Conservation (phyloP, 2,888 invertebrate species). For the Vesta saturnalis region DNA sequence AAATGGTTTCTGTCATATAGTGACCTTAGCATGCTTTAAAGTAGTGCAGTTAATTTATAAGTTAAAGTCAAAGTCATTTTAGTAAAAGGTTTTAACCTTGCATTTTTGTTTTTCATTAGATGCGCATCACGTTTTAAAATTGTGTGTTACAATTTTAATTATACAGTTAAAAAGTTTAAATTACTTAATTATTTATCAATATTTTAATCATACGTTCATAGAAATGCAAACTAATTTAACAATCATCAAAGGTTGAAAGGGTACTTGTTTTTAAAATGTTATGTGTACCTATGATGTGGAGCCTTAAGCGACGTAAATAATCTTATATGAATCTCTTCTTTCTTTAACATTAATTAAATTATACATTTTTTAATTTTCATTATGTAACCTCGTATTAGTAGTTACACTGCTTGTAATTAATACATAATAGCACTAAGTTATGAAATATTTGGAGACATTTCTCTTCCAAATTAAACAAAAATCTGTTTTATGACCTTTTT, state of each 20-base stretch:
- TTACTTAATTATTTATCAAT: not conserved
- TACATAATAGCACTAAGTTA: no score
- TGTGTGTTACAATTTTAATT: not conserved
- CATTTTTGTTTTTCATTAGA: conserved; percentile 10
- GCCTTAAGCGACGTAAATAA: conserved; percentile 1
- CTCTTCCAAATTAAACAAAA: no score
- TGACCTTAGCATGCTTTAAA: conserved; percentile 16
- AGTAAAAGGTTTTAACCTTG: conserved; percentile 16
- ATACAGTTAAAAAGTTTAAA: not conserved
- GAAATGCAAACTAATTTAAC: no score
- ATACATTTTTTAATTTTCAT: not conserved
- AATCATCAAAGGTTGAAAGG: no score
- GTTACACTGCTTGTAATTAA: no score
- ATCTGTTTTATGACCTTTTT: no score
- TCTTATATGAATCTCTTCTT: not conserved
- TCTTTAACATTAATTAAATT: not conserved
- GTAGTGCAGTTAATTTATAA: conserved; percentile 14
- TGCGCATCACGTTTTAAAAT: conserved; percentile 1
- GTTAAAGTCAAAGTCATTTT: conserved; percentile 14
- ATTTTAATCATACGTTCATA: not conserved
- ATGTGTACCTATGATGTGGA: not conserved
- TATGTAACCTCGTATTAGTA: no score
- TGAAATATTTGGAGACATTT: no score
- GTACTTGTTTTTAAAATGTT: not conserved
- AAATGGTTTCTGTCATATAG: not conserved